Evolutionary conservation across 2,888 invertebrate genomes (phyloP).

Genomic region (Clepsis dumicolana): DNA sequence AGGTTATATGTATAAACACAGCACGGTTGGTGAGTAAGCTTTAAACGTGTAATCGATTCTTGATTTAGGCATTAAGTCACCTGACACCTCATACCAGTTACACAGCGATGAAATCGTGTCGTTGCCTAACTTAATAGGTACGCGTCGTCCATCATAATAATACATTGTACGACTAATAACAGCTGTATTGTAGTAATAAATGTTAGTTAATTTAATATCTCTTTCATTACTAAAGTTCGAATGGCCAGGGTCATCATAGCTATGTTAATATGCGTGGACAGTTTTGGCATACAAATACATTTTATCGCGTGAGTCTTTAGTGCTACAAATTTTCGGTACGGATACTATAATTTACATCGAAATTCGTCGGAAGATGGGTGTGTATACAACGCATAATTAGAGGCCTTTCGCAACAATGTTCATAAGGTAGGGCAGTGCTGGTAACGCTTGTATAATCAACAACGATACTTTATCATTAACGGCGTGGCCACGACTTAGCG

Average conservation of each 20-base stretch:
- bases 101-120: constrained; percentile 33
- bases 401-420: background rate
- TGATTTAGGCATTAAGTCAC: constrained; percentile 41
- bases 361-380: constrained; percentile 7
- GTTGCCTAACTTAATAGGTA: constrained; percentile 25
- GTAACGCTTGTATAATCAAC: constrained; percentile 1
- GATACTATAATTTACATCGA: constrained; percentile 3
- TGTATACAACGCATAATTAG: constrained; percentile 7
- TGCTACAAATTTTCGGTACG: background rate
- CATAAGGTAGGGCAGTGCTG: constrained; percentile 8
- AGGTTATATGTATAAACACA: constrained; percentile 13
- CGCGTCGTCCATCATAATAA: constrained; percentile 37
- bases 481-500: background rate
- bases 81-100: constrained; percentile 17
- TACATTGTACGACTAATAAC: constrained; percentile 16
- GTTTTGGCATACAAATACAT: background rate
- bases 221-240: constrained; percentile 25
- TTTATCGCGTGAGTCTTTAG: background rate
- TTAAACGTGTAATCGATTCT: constrained; percentile 30
- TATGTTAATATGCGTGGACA: constrained; percentile 5
- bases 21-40: constrained; percentile 31
- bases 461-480: background rate
- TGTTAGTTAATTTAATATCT: constrained; percentile 22
- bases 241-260: constrained; percentile 19
- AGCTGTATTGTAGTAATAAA: constrained; percentile 30